Conservation (phyloP, 2,888 invertebrate genomes). For the Tanypteryx hageni region DNA sequence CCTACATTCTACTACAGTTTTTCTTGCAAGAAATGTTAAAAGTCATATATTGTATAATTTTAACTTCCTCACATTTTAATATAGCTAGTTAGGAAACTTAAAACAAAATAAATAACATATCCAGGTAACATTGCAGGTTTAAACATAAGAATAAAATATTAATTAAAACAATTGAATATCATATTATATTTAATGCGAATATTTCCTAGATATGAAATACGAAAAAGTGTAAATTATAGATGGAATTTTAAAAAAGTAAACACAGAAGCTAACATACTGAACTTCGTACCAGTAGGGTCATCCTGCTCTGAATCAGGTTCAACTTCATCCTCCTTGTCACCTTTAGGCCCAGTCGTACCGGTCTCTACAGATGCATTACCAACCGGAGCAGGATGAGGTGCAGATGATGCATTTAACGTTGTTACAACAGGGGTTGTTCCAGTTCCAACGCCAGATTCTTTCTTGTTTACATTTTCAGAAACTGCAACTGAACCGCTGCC, state of each 20-base stretch:
- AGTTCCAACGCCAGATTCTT: slow-evolving; percentile 4
- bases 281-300: slow-evolving; percentile 76
- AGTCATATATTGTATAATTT: too few relatives aligned
- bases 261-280: neutral
- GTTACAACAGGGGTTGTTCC: slow-evolving; percentile 33
- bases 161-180: too few relatives aligned
- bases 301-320: slow-evolving; percentile 77
- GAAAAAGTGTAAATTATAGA: neutral
- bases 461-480: slow-evolving; percentile 41
- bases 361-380: slow-evolving; percentile 47
- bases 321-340: slow-evolving; percentile 73
- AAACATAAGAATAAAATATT: too few relatives aligned
- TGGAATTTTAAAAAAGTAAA: neutral
- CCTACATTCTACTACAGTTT: too few relatives aligned
- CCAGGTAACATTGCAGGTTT: too few relatives aligned
- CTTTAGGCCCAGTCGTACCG: slow-evolving; percentile 67
- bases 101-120: too few relatives aligned
- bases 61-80: too few relatives aligned
- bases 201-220: neutral
- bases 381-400: slow-evolving; percentile 65
- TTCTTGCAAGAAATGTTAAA: too few relatives aligned
- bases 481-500: slow-evolving; percentile 39
- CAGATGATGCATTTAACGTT: slow-evolving; percentile 40
- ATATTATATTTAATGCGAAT: neutral
- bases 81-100: too few relatives aligned